Conservation (phyloP, 2,888 invertebrate species). For the Erannis defoliaria region DNA sequence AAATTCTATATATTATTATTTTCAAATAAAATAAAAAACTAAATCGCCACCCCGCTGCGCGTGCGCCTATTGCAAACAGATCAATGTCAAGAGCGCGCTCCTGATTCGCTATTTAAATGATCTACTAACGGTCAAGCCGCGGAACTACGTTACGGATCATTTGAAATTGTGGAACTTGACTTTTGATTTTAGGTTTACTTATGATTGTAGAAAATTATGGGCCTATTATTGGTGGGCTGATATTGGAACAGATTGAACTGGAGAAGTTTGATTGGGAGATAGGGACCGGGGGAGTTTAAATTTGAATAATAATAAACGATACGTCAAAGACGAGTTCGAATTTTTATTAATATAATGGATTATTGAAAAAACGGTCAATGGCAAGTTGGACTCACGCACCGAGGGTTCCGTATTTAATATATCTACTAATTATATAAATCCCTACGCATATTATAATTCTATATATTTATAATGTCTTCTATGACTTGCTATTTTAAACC, state of each 20-base stretch:
- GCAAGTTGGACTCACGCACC: too few species aligned
- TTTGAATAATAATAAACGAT: too few species aligned
- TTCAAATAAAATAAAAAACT: constrained; percentile 15
- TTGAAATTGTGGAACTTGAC: constrained; percentile 17
- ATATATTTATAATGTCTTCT: too few species aligned
- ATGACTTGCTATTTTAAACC: too few species aligned
- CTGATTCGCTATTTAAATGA: constrained; percentile 83
- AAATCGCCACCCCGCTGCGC: constrained; percentile 54
- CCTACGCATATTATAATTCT: too few species aligned
- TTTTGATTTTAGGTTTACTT: constrained; percentile 9
- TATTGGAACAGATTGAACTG: not conserved
- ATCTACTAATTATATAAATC: too few species aligned
- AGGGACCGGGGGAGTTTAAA: too few species aligned
- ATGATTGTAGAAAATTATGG: not conserved
- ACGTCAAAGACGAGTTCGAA: too few species aligned
- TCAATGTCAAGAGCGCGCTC: constrained; percentile 76
- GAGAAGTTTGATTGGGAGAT: too few species aligned
- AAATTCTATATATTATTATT: constrained; percentile 25
- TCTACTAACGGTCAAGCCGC: constrained; percentile 63
- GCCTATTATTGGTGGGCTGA: not conserved
- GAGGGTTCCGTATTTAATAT: too few species aligned
- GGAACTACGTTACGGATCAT: constrained; percentile 57
- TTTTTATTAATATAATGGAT: too few species aligned
- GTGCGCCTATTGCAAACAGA: constrained; percentile 60
- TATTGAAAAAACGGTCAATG: too few species aligned